phyloP scores from a whole-genome alignment of 2,113 vertebrate species.

The Plotosus lineatus region DNA sequence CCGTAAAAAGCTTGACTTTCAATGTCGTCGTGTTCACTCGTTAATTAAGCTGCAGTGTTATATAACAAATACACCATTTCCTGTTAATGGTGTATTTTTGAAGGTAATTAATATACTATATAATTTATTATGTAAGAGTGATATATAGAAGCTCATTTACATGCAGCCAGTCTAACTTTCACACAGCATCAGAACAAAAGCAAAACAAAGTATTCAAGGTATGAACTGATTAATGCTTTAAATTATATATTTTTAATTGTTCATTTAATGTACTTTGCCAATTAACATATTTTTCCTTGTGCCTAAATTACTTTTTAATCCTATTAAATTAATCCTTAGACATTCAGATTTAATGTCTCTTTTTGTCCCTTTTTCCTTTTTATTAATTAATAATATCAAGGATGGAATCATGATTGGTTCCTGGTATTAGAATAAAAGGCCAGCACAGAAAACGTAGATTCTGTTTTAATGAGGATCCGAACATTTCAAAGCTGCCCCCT shows the following conservation, averaged over 20 bases:
- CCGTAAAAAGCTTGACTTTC: not conserved
- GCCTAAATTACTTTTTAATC: constrained; percentile 1
- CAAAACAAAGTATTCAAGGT: not conserved
- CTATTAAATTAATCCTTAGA: constrained; percentile 1
- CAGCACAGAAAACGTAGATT: not conserved
- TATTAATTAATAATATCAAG: not conserved
- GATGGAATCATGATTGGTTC: not conserved
- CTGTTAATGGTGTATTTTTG: too few species aligned
- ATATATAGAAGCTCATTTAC: not conserved
- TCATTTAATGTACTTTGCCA: not conserved
- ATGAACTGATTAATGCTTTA: not conserved
- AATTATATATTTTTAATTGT: not conserved
- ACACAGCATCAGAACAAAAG: not conserved
- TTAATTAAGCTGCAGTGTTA: not conserved
- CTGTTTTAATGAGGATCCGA: not conserved
- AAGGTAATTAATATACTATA: not conserved
- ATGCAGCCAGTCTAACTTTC: not conserved
- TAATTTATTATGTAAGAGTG: not conserved
- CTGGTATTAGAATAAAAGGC: not conserved
- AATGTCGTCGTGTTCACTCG: too few species aligned
- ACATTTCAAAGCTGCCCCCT: not conserved
- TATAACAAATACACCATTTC: not conserved
- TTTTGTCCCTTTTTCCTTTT: not conserved
- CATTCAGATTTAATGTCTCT: not conserved
- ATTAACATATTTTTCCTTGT: not conserved